Conservation (phyloP, 2,113 vertebrate genomes). For the Charadrius vociferus region DNA sequence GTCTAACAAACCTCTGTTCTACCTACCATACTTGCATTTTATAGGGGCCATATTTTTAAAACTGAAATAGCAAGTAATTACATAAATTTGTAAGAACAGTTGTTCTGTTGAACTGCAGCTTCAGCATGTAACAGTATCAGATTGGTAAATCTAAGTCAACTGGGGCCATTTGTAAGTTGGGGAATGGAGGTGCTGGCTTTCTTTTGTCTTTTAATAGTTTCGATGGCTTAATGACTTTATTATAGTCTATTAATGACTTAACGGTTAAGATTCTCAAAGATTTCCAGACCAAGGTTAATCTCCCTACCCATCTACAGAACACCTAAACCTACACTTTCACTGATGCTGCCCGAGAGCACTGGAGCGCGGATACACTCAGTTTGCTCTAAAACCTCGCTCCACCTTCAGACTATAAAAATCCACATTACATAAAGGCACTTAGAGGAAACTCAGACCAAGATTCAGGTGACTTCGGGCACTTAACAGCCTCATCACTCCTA, state of each 20-base stretch:
- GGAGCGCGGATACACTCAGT: neutral
- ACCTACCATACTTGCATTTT: neutral
- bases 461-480: neutral
- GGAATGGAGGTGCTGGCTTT: neutral
- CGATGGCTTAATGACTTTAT: neutral
- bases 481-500: neutral
- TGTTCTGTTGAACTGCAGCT: neutral
- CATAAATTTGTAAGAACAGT: neutral
- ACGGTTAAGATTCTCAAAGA: neutral
- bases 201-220: neutral
- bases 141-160: neutral
- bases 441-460: neutral
- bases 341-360: neutral
- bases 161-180: neutral
- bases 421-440: neutral
- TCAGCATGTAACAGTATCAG: neutral
- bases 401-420: neutral
- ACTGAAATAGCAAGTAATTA: neutral
- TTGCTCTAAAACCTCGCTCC: neutral
- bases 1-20: neutral
- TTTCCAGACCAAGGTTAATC: neutral
- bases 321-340: neutral
- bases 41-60: neutral
- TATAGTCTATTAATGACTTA: neutral
- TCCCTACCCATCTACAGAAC: neutral